Conservation (phyloP, 2,113 vertebrate genomes). For the Orcinus orca region DNA sequence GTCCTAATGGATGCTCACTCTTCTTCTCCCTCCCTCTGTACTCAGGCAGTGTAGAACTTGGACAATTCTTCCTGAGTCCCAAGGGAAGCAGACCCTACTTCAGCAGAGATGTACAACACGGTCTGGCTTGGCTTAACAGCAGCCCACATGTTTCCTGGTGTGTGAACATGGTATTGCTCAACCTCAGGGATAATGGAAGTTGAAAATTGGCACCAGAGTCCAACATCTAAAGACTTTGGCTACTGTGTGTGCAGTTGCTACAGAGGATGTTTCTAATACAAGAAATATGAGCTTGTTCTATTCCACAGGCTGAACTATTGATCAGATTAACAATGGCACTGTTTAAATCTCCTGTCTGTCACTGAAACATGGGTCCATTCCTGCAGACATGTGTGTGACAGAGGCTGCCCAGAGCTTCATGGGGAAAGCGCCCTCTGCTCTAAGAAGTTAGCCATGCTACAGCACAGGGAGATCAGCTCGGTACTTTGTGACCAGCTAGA, state of each 20-base stretch:
- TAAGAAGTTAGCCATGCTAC: neutral
- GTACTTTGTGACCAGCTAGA: too few relatives aligned
- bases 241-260: slow-evolving; percentile 10
- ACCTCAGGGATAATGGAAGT: neutral
- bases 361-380: neutral
- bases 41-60: neutral
- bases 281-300: neutral
- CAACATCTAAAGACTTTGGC: slow-evolving; percentile 45
- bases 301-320: neutral
- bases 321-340: neutral
- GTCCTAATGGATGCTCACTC: neutral
- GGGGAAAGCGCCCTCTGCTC: neutral
- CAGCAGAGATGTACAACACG: neutral
- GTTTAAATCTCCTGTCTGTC: neutral
- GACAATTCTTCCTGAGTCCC: neutral
- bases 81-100: slow-evolving; percentile 13
- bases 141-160: slow-evolving; percentile 6
- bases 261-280: neutral
- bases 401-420: neutral
- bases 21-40: neutral
- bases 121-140: neutral
- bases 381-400: neutral
- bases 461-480: too few relatives aligned
- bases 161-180: slow-evolving; percentile 51
- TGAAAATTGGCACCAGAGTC: slow-evolving; percentile 51